Percentiles rank a stretch among this genome's conserved stretches.
Evolutionary conservation across 2,888 invertebrate species (phyloP).

Genomic region (Papilio demoleus): DNA sequence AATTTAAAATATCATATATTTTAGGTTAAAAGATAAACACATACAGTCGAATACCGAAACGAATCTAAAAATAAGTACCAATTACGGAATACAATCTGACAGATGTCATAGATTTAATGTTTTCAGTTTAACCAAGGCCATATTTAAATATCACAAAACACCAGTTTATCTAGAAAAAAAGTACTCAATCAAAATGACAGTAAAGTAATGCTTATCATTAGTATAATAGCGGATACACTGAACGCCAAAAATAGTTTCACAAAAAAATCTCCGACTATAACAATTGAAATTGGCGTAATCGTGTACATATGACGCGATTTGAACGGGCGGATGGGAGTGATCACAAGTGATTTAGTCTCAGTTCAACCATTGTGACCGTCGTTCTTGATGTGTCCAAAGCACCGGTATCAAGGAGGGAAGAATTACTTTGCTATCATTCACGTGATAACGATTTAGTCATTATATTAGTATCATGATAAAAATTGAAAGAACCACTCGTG

Average conservation of each 20-base stretch:
- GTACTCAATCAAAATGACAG: not conserved
- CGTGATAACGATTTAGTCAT: slow-evolving; percentile 23
- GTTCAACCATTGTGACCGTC: slow-evolving; percentile 17
- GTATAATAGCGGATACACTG: slow-evolving; percentile 5
- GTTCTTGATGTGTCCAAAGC: slow-evolving; percentile 28
- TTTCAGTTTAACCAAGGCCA: too few species aligned
- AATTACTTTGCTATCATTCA: slow-evolving; percentile 21
- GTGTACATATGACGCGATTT: slow-evolving; percentile 5
- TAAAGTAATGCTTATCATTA: slow-evolving; percentile 8
- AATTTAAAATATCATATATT: not conserved
- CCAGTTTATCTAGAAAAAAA: not conserved
- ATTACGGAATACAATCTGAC: too few species aligned
- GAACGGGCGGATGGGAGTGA: slow-evolving; percentile 32
- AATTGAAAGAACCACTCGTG: not conserved
- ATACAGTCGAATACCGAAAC: not conserved
- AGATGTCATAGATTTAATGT: not conserved
- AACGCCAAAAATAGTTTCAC: not conserved
- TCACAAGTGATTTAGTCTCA: slow-evolving; percentile 39
- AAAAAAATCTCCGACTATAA: slow-evolving; percentile 11
- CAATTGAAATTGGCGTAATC: slow-evolving; percentile 27
- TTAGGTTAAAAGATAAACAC: not conserved
- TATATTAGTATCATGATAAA: not conserved
- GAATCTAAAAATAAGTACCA: too few species aligned
- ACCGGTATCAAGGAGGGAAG: slow-evolving; percentile 2
- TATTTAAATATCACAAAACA: too few species aligned